Base-by-base conservation (phyloP, 92 coral and sea anemone genomes). In the Epizoanthus ramosus region DNA sequence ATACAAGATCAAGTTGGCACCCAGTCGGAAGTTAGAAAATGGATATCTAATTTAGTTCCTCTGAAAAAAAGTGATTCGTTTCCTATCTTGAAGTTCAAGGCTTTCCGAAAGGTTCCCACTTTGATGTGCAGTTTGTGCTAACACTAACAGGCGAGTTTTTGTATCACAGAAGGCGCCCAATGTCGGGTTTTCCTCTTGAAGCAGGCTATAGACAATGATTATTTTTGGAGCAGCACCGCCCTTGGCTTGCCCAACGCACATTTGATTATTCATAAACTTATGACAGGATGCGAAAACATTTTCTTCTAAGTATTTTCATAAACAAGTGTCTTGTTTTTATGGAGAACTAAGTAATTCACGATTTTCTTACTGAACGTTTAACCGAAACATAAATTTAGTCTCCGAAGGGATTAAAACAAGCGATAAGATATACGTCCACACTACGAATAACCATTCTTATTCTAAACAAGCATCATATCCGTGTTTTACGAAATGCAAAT, bases 401-500 rank as follows among this genome's bases (percentile, higher is more conserved):
- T 4, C 58, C 82, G 70, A 61, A 43, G 71, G 71, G 58, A 61
- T 60, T 77, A 4, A 24, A 41, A 63, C 5, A 21, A 39, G 15
- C 31, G 43, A 67, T 67, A 67, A 67, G 63, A 33, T 77, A 47
- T 61, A 14, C 31, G 37, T 18, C 22, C 37, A 41, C 63, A 77
- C 67, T 75, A 66, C 67, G 73, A 71, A 68, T 8, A 53, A 21
- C 87, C 66, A 64, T 86, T 91, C 87, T 80, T 80, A 84, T 91
- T 84, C 85, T 73, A 88, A 91, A 66, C 84, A 70, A 75, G 84
- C 89, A 43, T 57, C 86, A 58, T 65, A 74, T 47, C 53, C 83
- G 71, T 73, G 68, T 70, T 66, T 79, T 83, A 80, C 69, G 70
- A 89, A 91, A 86, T 93, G 95, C 95, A 85, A 89, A 83, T 87